Percentiles rank a stretch among this genome's conserved stretches.
Evolutionary conservation across 2,113 vertebrate species (phyloP).

Genomic region (Pterocles gutturalis): DNA sequence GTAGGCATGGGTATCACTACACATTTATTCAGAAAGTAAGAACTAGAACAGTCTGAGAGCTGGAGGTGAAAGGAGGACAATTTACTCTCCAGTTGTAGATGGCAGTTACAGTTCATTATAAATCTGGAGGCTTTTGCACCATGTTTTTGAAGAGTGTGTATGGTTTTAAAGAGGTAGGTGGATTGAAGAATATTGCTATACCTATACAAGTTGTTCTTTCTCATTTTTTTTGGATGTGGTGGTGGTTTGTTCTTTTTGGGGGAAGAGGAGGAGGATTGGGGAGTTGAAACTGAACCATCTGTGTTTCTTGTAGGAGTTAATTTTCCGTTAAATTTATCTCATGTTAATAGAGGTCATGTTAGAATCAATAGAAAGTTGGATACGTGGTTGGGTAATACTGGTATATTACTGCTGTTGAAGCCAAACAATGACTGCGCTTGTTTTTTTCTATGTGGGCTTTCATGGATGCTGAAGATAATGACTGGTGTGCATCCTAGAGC

Average conservation of each 20-base stretch:
- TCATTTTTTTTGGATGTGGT: fast-evolving
- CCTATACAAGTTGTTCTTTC: not conserved
- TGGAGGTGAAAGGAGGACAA: not conserved
- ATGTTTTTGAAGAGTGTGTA: not conserved
- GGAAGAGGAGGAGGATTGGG: fast-evolving
- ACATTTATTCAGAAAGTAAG: not conserved
- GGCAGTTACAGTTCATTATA: not conserved
- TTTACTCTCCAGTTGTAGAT: not conserved
- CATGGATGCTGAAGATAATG: not conserved
- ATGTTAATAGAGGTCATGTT: not conserved
- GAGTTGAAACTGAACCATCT: not conserved
- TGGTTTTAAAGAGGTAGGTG: not conserved
- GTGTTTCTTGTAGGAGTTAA: not conserved
- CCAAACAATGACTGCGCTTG: not conserved
- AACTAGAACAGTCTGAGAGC: not conserved
- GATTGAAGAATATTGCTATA: not conserved
- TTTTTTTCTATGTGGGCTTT: not conserved
- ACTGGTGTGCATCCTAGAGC: not conserved
- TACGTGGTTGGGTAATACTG: not conserved
- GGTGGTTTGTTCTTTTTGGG: not conserved
- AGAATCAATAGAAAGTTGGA: fast-evolving
- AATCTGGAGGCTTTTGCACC: not conserved
- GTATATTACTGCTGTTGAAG: not conserved
- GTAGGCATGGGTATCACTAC: not conserved
- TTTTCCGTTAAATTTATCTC: not conserved